Conservation (phyloP, 2,888 invertebrate species). For the Drosophila buzzatii region DNA sequence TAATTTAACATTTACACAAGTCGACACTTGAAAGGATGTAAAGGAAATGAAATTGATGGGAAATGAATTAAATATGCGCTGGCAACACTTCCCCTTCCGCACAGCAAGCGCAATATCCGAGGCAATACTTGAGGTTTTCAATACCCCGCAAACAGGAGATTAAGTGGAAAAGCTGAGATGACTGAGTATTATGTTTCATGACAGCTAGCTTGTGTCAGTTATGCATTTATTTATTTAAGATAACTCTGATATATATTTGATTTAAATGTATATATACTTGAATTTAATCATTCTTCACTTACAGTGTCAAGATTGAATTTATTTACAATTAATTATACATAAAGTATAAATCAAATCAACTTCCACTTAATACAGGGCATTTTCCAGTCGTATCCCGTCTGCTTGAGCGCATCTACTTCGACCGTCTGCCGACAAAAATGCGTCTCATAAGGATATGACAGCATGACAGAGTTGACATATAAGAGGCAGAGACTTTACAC, state of each 20-base stretch:
- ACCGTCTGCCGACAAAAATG: background rate
- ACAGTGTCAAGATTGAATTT: no score
- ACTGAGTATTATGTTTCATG: background rate
- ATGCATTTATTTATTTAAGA: background rate
- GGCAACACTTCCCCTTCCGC: slow-evolving; percentile 13
- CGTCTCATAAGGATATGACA: slow-evolving; percentile 5
- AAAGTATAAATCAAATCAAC: background rate
- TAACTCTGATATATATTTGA: background rate
- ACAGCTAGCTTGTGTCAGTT: background rate
- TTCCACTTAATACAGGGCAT: slow-evolving; percentile 5
- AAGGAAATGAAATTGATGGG: slow-evolving; percentile 49
- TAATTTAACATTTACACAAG: slow-evolving; percentile 56
- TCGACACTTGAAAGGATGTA: slow-evolving; percentile 43
- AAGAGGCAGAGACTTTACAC: background rate
- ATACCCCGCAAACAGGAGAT: background rate
- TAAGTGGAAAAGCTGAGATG: background rate
- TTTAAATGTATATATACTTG: background rate
- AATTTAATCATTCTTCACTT: background rate
- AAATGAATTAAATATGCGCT: slow-evolving; percentile 30
- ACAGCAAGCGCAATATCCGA: background rate
- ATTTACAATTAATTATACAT: no score
- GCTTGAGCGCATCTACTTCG: background rate
- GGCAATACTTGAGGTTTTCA: background rate
- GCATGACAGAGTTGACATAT: slow-evolving; percentile 13
- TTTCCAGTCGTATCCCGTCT: background rate